Evolutionary conservation across 2,797 vertebrate genomes (phyloP), one percentile per base, ranked within the genome.

Genomic region (Paedocypris micromegethes): DNA sequence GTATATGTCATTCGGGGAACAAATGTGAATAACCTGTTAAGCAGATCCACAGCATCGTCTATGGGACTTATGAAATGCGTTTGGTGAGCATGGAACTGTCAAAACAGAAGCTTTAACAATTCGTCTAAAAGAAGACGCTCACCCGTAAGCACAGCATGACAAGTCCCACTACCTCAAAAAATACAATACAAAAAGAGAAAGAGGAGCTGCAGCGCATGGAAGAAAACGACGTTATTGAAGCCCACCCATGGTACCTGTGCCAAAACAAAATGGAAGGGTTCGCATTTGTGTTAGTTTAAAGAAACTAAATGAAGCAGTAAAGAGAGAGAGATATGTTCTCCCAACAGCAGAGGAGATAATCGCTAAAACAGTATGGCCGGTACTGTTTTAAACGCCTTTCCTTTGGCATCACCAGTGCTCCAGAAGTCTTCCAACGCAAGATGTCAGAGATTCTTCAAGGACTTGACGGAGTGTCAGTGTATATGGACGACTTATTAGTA

Each of bases 281-380:
- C 5, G 3, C 41, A 44, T 44, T 49, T 3, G 64, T 47, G 46
- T 47, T 2, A 8, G 8, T 47, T 47, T 47, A 47, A 47, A 47
- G 4, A 4, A 8, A 47, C 46, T 47, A 2, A 47, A 47, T 47
- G 3, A 47, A 47, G 46, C 46, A 2, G 4, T 5, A 5, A 47
- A 47, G 8, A 47, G 46, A 47, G 46, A 47, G 23, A 72, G n/a
- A 49, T 60, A 41, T 38, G 45, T 72, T 3, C 42, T 75, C 3
- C 61, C 71, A 4, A 76, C 62, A 3, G 23, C 51, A 6, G 57
- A 73, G 0, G 66, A 70, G 6, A 70, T 73, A 9, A 3, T 56
- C n/a, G 38, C 57, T 9, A 64, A 64, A 60, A 8, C 53, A 8
- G 4, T 4, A 7, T n/a, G 39, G 8, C 3, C 5, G 5, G 4